Evolutionary conservation across 2,113 vertebrate species (phyloP).

Genomic region (Phalacrocorax pelagicus): DNA sequence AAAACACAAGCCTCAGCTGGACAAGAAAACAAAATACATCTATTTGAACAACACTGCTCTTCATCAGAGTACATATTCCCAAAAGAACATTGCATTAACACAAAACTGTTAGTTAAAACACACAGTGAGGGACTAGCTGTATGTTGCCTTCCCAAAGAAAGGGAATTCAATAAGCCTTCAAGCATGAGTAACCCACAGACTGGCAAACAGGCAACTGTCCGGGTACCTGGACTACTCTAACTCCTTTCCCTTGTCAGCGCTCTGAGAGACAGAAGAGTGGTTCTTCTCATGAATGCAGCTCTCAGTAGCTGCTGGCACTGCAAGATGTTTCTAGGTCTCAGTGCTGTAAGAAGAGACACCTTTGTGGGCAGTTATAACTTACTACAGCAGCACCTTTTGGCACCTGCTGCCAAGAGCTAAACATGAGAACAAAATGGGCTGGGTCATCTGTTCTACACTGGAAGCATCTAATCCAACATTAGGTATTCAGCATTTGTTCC

Average conservation of each 20-base stretch:
- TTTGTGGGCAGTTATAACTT: neutral
- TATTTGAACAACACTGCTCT: neutral
- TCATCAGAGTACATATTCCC: neutral
- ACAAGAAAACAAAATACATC: neutral
- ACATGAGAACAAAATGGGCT: neutral
- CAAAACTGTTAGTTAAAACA: neutral
- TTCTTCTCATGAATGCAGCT: neutral
- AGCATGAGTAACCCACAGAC: neutral
- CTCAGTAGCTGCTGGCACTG: neutral
- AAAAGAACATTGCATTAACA: neutral
- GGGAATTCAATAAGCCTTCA: neutral
- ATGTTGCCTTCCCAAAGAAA: neutral
- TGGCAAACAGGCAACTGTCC: neutral
- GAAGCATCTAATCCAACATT: neutral
- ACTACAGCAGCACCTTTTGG: neutral
- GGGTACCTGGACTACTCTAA: neutral
- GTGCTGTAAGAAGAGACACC: neutral
- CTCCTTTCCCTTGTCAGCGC: neutral
- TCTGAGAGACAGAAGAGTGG: neutral
- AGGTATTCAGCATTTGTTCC: neutral
- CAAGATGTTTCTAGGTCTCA: neutral
- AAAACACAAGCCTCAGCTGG: neutral
- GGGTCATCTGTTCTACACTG: neutral
- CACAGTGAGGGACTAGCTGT: neutral
- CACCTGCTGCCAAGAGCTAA: neutral